Evolutionary conservation across 2,888 invertebrate species (phyloP).

Genomic region (Conistra vaccinii): DNA sequence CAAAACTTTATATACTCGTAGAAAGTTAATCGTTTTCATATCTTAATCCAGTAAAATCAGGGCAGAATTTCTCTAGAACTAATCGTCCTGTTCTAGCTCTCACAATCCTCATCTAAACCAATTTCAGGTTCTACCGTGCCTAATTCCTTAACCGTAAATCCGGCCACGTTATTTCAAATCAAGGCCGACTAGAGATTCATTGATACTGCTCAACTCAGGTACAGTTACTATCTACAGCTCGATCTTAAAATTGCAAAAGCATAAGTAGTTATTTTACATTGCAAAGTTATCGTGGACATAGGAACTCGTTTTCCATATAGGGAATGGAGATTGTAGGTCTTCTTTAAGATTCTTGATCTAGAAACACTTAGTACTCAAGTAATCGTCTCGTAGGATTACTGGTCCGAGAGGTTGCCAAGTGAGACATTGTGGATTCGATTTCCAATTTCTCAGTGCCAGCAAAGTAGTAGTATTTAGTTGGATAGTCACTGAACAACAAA

Average conservation of each 20-base stretch:
- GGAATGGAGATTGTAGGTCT: constrained; percentile 51
- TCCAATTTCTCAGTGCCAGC: constrained; percentile 1
- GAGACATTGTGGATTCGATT: constrained; percentile 5
- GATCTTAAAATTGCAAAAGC: constrained; percentile 55
- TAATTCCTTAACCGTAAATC: constrained; percentile 42
- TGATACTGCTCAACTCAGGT: constrained; percentile 46
- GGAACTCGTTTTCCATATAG: constrained; percentile 55
- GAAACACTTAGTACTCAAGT: constrained; percentile 48
- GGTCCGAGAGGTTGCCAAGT: constrained; percentile 22
- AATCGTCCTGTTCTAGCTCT: constrained; percentile 23
- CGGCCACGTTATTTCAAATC: constrained; percentile 43
- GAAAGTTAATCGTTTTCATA: constrained; percentile 38
- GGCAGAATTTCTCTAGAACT: constrained; percentile 30
- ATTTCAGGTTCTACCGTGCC: constrained; percentile 39
- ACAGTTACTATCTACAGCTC: constrained; percentile 56
- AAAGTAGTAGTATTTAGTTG: not conserved
- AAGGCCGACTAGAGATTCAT: constrained; percentile 53
- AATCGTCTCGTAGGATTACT: constrained; percentile 18
- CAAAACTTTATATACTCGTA: constrained; percentile 14
- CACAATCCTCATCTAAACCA: constrained; percentile 11
- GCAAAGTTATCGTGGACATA: constrained; percentile 49
- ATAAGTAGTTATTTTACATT: constrained; percentile 62
- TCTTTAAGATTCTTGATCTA: constrained; percentile 46
- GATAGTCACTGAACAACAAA: too few relatives aligned
- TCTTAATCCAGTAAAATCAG: constrained; percentile 19